Base-by-base conservation (phyloP, 2,888 invertebrate species). In the Chrysolina oricalcia region DNA sequence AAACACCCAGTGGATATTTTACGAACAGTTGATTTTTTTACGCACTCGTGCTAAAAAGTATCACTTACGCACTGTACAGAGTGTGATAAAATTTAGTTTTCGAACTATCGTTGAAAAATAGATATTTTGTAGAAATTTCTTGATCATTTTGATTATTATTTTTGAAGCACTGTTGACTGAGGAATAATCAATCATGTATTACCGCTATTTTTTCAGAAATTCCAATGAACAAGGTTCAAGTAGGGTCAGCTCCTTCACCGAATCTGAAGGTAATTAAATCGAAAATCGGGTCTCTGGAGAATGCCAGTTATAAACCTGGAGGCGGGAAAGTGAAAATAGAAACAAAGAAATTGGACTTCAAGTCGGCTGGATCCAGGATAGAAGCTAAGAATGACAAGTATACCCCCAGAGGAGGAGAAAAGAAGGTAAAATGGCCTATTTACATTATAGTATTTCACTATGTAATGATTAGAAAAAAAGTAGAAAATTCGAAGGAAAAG, bases 141-240 rank as follows among this genome's bases (percentile, higher is more conserved):
- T 27, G 27, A n/a, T n/a, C n/a, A n/a, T n/a, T n/a, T n/a, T n/a
- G n/a, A n/a, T n/a, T n/a, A n/a, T n/a, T n/a, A n/a, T n/a, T n/a
- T n/a, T n/a, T n/a, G n/a, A n/a, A n/a, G n/a, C n/a, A n/a, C n/a
- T n/a, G n/a, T n/a, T n/a, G n/a, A n/a, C n/a, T n/a, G n/a, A n/a
- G n/a, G n/a, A n/a, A n/a, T n/a, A n/a, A n/a, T n/a, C 2, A 5
- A 27, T 27, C 27, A 27, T 27, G 2, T 5, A 27, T 27, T 19
- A 19, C 17, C 5, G 13, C 8, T 63, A 68, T 73, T 63, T 66
- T 67, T 81, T 21, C 89, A 95, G 93, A 94, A 92, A 90, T 97
- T 85, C 96, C 97, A 81, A 97, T 97, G 96, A 97, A 97, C 88
- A 97, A 97, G 90, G 90, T 97, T 78, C 96, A 97, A 91, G 97